phyloP scores from a whole-genome alignment of 2,888 invertebrate genomes.

The Drosophila flavopinicola region DNA sequence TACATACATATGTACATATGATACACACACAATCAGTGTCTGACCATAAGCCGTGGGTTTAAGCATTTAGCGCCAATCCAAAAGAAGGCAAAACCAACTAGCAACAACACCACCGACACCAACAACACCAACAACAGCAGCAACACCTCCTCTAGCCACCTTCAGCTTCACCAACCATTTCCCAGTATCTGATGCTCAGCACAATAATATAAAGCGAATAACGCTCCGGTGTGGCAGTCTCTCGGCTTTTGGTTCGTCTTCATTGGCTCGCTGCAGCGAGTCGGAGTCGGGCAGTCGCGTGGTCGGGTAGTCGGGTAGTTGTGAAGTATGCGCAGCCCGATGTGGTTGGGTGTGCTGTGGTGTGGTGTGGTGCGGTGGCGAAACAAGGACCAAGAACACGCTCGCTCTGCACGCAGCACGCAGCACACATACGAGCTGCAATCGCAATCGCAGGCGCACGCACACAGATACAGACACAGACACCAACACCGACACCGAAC shows the following conservation, averaged over 20 bases:
- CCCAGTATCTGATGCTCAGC: conserved; percentile 8
- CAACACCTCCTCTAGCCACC: conserved; percentile 14
- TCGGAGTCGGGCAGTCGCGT: conserved; percentile 48
- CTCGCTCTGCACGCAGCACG: conserved; percentile 27
- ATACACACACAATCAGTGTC: conserved; percentile 2
- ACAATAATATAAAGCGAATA: conserved; percentile 30
- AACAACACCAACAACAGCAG: conserved; percentile 7
- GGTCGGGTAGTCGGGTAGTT: conserved; percentile 48
- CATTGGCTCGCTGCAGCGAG: conserved; percentile 65
- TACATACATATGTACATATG: too few relatives aligned
- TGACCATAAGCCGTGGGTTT: conserved; percentile 33
- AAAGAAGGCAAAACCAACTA: conserved; percentile 26
- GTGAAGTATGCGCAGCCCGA: conserved; percentile 53
- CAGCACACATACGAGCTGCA: conserved; percentile 25
- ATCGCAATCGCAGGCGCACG: conserved; percentile 15
- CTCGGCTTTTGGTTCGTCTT: conserved; percentile 61
- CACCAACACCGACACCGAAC: not conserved
- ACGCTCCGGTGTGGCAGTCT: conserved; percentile 37
- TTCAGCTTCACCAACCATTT: not conserved
- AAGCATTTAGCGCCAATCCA: conserved; percentile 46
- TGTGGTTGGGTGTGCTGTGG: conserved; percentile 73
- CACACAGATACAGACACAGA: conserved; percentile 21
- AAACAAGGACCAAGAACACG: conserved; percentile 64
- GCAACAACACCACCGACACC: conserved; percentile 23
- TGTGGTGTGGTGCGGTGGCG: conserved; percentile 62